Conservation (phyloP, 2,797 vertebrate species). For the Muscicapa striata region DNA sequence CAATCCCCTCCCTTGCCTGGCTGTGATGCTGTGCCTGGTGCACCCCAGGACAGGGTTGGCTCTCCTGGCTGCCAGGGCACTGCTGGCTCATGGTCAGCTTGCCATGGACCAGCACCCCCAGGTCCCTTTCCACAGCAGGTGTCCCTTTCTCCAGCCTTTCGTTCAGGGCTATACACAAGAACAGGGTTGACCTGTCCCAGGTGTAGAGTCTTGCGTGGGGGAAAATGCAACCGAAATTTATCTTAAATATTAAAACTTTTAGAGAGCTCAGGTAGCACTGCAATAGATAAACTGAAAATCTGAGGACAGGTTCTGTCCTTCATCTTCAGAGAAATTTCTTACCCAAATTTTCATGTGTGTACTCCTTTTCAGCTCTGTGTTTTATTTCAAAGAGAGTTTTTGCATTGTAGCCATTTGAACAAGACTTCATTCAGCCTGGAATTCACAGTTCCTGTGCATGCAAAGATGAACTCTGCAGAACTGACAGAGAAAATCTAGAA, state of each 20-base stretch:
- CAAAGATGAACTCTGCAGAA: not conserved
- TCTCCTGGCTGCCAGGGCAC: not conserved
- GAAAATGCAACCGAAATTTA: not conserved
- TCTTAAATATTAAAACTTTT: not conserved
- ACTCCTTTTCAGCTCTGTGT: accelerated
- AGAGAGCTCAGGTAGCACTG: not conserved
- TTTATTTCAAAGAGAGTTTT: not conserved
- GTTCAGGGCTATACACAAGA: accelerated
- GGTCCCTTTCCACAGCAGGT: not conserved
- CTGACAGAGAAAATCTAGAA: not conserved
- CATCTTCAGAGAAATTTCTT: not conserved
- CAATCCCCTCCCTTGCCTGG: accelerated
- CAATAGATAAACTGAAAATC: not conserved
- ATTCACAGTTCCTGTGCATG: not conserved
- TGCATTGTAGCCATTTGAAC: not conserved
- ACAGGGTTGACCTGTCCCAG: not conserved
- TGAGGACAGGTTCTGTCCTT: not conserved
- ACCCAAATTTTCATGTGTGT: not conserved
- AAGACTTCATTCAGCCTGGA: not conserved
- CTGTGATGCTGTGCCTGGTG: not conserved
- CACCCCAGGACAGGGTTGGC: accelerated
- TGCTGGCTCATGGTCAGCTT: accelerated
- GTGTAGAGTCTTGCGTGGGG: accelerated
- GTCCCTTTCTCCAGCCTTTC: not conserved
- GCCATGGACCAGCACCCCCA: accelerated